These are phyloP conservation scores for Palloptera scutellata DNA, from an alignment of 2,888 invertebrate species.

Conservation along the genomic window DNA sequence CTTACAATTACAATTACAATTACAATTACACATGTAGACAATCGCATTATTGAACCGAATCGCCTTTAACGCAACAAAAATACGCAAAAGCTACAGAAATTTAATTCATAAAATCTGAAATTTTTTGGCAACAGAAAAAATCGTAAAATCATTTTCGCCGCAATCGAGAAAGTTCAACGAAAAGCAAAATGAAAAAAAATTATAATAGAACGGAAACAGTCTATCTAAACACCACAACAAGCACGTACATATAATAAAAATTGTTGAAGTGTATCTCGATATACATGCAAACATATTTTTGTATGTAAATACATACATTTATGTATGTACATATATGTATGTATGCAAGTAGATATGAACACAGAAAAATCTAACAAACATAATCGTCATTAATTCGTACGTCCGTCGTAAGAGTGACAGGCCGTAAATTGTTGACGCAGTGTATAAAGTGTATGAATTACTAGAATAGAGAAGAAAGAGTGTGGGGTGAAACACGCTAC, in stretches of 20 bases:
- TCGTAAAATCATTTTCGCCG: background rate
- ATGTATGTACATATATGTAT: background rate
- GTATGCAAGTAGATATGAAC: too few relatives aligned
- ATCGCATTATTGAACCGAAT: too few relatives aligned
- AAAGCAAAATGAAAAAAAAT: slow-evolving; percentile 22
- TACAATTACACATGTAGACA: too few relatives aligned
- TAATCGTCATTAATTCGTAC: slow-evolving; percentile 29
- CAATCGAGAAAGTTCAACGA: slow-evolving; percentile 20
- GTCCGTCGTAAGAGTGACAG: slow-evolving; percentile 19
- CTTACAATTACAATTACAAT: too few relatives aligned
- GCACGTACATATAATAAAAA: slow-evolving; percentile 19
- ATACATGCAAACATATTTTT: too few relatives aligned
- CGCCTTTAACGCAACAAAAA: background rate
- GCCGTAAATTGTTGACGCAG: background rate
- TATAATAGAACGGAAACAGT: slow-evolving; percentile 17
- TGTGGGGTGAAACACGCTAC: background rate
- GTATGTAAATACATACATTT: slow-evolving; percentile 1
- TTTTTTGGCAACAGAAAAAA: slow-evolving; percentile 9
- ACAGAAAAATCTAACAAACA: background rate
- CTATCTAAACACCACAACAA: slow-evolving; percentile 16
- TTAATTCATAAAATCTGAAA: slow-evolving; percentile 6
- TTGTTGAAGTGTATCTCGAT: slow-evolving; percentile 13
- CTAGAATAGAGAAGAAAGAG: too few relatives aligned
- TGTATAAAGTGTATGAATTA: background rate
- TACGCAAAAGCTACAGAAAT: background rate